Evolutionary conservation across 1,140 invertebrate genomes (phyloP), one percentile per base, ranked within the genome.

Genomic region (Eupristina koningsbergeri): DNA sequence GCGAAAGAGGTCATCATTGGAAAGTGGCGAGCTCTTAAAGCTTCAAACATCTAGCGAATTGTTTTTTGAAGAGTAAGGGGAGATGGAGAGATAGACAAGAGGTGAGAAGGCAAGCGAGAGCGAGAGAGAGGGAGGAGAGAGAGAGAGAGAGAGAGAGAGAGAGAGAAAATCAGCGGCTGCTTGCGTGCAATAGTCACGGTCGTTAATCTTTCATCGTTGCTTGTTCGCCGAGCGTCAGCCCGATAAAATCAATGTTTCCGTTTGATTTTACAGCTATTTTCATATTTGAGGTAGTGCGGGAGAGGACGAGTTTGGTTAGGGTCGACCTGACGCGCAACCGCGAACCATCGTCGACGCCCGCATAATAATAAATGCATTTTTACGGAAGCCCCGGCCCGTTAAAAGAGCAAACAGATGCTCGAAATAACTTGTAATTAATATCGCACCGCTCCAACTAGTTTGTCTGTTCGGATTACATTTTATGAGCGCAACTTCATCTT

Each of bases 201-300:
- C 82, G 82, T 79, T 79, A 84, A 61, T 84, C 82, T 80, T 84
- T 84, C 76, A 83, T 78, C 81, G 81, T 3, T 58, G 74, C 74
- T 82, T 76, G 34, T 75, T 22, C 75, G 47, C 64, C 75, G 64
- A 69, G 76, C 76, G 76, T 79, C 69, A 47, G 77, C 19, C 82
- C 76, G 82, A 84, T 84, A 84, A 84, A 84, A 84, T 84, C 83
- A 84, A 84, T 80, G 83, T 84, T 84, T 80, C 78, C 78, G 61
- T 76, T 84, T 80, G 50, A 84, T 84, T 84, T 84, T 84, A 84
- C 78, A 80, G 83, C 78, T 63, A 84, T 84, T 85, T 85, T 85
- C 79, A 77, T 81, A 81, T 73, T 80, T 78, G 39, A 31, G 61
- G 3, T 53, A 36, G 58, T 15, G 29, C 8, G 22, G 53, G 34